Percentiles rank a stretch among this genome's conserved stretches.
Conservation (phyloP, 2,888 invertebrate genomes). For the Cerastis leucographa region DNA sequence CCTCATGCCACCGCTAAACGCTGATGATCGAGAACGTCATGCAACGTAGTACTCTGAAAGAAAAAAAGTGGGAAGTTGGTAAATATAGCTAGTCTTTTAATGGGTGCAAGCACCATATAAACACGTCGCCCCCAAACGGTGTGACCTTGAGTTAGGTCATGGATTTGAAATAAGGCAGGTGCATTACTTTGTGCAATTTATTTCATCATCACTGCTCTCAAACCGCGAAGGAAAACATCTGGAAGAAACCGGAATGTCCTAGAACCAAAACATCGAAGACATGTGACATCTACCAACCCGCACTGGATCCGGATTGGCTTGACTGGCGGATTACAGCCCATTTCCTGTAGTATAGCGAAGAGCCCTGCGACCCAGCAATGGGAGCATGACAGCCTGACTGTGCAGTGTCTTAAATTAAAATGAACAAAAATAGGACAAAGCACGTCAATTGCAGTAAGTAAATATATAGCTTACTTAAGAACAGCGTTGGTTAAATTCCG, state of each 20-base stretch:
- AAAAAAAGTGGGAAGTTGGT: no score
- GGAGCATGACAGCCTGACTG: not conserved
- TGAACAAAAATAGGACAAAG: not conserved
- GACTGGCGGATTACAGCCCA: no score
- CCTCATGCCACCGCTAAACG: no score
- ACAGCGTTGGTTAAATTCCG: conserved; percentile 30
- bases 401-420: not conserved
- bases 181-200: not conserved
- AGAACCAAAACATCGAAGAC: not conserved
- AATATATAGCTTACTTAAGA: conserved; percentile 40
- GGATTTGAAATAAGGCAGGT: not conserved
- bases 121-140: no score
- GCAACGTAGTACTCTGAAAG: no score
- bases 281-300: not conserved
- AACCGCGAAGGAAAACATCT: not conserved
- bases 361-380: not conserved
- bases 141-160: not conserved
- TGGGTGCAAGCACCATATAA: no score
- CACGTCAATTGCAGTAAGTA: not conserved
- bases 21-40: no score
- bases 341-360: not conserved
- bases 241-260: not conserved
- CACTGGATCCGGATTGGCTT: not conserved
- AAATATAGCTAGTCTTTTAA: no score
- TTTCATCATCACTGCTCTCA: not conserved